Base-by-base conservation (phyloP, 2,113 vertebrate genomes). In the Glaucidium brasilianum region DNA sequence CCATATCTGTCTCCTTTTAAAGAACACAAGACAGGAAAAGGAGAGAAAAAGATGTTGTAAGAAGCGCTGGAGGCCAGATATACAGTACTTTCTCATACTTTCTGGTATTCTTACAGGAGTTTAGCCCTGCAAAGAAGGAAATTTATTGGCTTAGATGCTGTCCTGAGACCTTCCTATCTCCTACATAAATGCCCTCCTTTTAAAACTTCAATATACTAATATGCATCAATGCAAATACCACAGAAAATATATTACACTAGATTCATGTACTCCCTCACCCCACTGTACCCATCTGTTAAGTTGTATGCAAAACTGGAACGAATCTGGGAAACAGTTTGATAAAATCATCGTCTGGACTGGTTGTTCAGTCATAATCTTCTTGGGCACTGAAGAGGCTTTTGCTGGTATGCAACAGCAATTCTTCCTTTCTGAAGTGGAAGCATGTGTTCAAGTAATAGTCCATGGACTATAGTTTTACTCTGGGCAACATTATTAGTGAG, bases 1-100 rank as follows among this genome's bases (percentile, higher is more conserved):
- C 76, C 62, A 50, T 93, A 78, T 94, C 80, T 68, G 43, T 91
- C 49, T 82, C 29, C 37, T 93, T 93, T 80, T 80, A 73, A 96
- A 83, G 34, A 92, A 67, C 16, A 30, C 15, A 73, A 39, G 58
- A 15, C 17, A 91, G 37, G 39, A 75, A 92, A 49, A 72, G 16
- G 34, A 41, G 58, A 69, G 41, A 59, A 87, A 87, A 92, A 85
- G 4, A 41, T 67, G 37, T 52, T 80, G 5, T 45, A 68, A 76
- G 83, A 91, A 90, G 41, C 6, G n/a, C 45, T 69, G 63, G n/a
- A 15, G 26, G 37, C 6, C 52, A 91, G 67, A 49, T 86, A 90
- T 14, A 71, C 32, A 60, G 43, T 58, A 30, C 14, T 89, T 93
- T 67, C 56, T 71, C 15, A 45, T 78, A 41, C 5, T 71, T 86